A percentile compares a stretch with the other conserved stretches of the same genome.
phyloP scores from a whole-genome alignment of 2,797 vertebrate species.

The Enteromius paludinosus region DNA sequence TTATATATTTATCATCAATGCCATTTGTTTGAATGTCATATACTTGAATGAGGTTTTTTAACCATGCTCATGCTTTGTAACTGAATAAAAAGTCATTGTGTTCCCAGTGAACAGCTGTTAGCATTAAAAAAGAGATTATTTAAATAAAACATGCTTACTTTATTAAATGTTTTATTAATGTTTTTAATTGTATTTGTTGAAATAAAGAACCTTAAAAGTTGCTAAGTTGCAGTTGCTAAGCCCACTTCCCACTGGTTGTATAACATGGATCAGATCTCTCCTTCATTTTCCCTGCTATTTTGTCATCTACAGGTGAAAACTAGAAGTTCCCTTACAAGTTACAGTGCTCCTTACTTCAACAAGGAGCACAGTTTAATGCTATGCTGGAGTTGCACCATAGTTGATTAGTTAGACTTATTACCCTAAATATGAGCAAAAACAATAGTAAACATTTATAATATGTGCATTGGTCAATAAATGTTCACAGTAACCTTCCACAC shows the following conservation, averaged over 20 bases:
- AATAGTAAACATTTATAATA: neutral
- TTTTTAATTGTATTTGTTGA: neutral
- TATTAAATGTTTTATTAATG: neutral
- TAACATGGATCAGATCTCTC: neutral
- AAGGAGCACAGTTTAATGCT: neutral
- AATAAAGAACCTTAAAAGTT: neutral
- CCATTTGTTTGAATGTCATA: neutral
- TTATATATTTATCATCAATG: neutral
- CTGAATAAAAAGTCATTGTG: neutral
- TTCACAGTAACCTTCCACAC: neutral
- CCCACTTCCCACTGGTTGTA: neutral
- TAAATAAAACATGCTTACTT: neutral
- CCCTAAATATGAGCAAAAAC: too few species aligned
- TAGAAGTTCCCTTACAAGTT: neutral
- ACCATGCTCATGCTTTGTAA: neutral
- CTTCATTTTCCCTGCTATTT: neutral
- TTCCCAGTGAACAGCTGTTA: neutral
- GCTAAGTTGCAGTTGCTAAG: neutral
- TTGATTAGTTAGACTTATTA: neutral
- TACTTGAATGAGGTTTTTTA: neutral
- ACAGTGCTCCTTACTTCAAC: neutral
- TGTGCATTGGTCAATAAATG: neutral
- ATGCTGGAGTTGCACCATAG: neutral
- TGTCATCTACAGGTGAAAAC: neutral
- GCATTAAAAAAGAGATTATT: neutral